phyloP scores from a whole-genome alignment of 2,113 vertebrate species.

The Beaufortia kweichowensis region DNA sequence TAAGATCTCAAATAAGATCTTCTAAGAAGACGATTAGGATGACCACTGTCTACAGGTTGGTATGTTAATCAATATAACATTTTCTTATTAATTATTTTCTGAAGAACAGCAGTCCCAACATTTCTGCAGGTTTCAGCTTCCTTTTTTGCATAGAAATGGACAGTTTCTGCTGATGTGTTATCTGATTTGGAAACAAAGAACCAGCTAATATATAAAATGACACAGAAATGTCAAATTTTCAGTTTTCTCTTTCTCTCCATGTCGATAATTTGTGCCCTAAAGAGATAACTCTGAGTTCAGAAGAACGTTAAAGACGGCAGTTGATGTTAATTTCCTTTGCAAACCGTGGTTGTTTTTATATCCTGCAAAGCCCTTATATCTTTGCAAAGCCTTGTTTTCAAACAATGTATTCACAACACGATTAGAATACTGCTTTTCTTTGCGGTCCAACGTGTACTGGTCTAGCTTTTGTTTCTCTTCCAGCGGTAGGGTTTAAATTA shows the following conservation, averaged over 20 bases:
- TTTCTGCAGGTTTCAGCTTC: constrained; percentile 39
- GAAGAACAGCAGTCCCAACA: constrained; percentile 16
- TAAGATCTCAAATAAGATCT: no score
- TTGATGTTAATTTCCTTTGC: not conserved
- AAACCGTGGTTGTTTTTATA: constrained; percentile 9
- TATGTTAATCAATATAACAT: no score
- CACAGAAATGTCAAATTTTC: constrained; percentile 46
- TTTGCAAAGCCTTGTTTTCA: constrained; percentile 60
- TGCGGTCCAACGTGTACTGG: constrained; percentile 59
- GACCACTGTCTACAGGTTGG: no score
- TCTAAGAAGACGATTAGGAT: no score
- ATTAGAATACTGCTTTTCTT: constrained; percentile 67
- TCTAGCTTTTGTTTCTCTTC: constrained; percentile 47
- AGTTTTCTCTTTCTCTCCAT: constrained; percentile 13
- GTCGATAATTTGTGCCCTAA: constrained; percentile 18
- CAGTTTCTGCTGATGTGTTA: constrained; percentile 24
- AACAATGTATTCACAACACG: constrained; percentile 63
- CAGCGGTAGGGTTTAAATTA: constrained; percentile 18
- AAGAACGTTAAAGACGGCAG: not conserved
- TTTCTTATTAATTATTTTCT: no score
- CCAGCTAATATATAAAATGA: not conserved
- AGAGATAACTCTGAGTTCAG: not conserved
- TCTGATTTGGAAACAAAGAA: constrained; percentile 42
- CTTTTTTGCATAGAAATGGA: constrained; percentile 60
- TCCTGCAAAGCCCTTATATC: not conserved